phyloP scores from a whole-genome alignment of 2,888 invertebrate genomes.

The Tachina fera region DNA sequence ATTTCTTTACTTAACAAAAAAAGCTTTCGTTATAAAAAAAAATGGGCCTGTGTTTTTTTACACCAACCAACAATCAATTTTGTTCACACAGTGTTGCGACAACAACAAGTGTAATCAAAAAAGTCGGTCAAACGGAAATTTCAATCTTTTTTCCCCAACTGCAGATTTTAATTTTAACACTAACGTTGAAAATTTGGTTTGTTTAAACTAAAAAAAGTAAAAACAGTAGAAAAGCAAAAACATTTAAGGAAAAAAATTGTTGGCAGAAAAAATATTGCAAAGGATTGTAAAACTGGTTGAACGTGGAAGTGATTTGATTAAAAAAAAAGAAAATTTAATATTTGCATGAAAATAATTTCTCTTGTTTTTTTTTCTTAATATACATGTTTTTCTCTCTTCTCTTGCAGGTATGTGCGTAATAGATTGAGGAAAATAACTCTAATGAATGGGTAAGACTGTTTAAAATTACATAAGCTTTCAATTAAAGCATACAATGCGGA shows the following conservation, averaged over 20 bases:
- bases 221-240: background rate
- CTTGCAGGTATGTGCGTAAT: conserved; percentile 51
- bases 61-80: conserved; percentile 29
- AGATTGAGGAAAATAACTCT: background rate
- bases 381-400: conserved; percentile 25
- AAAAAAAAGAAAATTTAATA: conserved; percentile 42
- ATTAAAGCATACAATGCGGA: too few relatives aligned
- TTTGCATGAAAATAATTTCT: conserved; percentile 1
- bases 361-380: conserved; percentile 1
- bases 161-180: conserved; percentile 4
- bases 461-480: background rate
- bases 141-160: conserved; percentile 36
- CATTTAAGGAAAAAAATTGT: background rate
- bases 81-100: conserved; percentile 13
- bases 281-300: background rate
- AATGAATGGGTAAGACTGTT: conserved; percentile 33
- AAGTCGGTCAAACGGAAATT: conserved; percentile 64
- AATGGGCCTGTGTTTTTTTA: background rate
- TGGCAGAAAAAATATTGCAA: conserved; percentile 25
- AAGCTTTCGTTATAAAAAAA: conserved; percentile 1
- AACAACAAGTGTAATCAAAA: conserved; percentile 28
- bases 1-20: too few relatives aligned
- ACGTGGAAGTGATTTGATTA: conserved; percentile 58
- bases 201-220: conserved; percentile 17
- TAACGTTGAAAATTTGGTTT: conserved; percentile 22